Conservation (phyloP, 2,888 invertebrate genomes). For the Ashinkailepas kermadecensis region DNA sequence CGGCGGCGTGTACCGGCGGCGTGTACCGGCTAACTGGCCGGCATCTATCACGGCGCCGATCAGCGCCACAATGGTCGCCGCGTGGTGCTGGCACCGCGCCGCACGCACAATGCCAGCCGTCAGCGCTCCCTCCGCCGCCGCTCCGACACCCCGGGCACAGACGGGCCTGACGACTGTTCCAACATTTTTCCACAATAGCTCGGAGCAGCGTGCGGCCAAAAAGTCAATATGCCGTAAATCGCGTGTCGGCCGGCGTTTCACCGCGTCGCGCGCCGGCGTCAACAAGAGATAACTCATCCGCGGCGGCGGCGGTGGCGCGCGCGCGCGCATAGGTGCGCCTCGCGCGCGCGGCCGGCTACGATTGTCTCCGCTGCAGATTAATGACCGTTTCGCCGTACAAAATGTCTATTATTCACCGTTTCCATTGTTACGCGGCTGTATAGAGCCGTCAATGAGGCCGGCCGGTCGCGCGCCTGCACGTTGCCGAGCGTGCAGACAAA, state of each 20-base stretch:
- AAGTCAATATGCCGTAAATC: conserved; percentile 18
- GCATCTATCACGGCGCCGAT: not conserved
- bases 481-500: not conserved
- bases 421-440: conserved; percentile 3
- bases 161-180: too few species aligned
- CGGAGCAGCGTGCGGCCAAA: not conserved
- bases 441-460: not conserved
- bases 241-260: not conserved
- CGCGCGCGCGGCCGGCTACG: not conserved
- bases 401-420: not conserved
- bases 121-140: too few species aligned
- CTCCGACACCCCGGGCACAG: too few species aligned
- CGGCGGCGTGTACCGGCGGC: not conserved
- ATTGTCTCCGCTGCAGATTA: not conserved
- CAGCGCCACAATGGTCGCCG: too few species aligned
- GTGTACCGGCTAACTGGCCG: not conserved
- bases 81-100: too few species aligned
- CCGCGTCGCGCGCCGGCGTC: not conserved
- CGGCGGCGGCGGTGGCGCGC: not conserved
- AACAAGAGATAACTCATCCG: conserved; percentile 15
- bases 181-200: conserved; percentile 1
- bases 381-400: not conserved
- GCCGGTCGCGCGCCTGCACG: not conserved
- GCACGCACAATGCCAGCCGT: too few species aligned
- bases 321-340: too few species aligned